Evolutionary conservation across 2,113 vertebrate species (phyloP), one percentile per base, ranked within the genome.

Genomic region (Rhynchomys soricoides): DNA sequence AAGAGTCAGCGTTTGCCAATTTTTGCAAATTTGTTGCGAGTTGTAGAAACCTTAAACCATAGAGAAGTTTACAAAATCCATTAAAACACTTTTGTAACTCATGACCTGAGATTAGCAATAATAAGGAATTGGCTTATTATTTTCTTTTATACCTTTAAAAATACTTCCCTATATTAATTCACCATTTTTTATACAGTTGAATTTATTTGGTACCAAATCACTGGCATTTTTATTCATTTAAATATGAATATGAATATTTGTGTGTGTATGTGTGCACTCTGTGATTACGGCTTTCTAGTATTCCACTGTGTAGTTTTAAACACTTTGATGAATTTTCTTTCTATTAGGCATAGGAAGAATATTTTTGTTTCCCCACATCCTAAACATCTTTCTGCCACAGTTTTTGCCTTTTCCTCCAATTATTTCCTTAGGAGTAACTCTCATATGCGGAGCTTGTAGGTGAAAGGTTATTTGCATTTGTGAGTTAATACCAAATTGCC

Each of bases 341-440:
- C 57, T 85, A 62, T 52, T 31, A 4, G 81, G 70, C 3, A n/a
- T 66, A 86, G 24, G 81, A 89, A 52, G 59, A 89, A 43, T 70
- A 15, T 9, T 89, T 92, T 86, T 12, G 62, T 79, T 96, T 88
- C 81, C 48, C 29, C 52, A 40, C 52, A 16, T 91, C 70, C 43
- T 43, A 59, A 66, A 96, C 10, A 70, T 89, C 78, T 96, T 92
- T 90, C 55, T 86, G 74, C 45, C 50, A 91, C 89, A 16, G 19
- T 78, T 86, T 97, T 82, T 97, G 77, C 19, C 50, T 94, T 96
- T 34, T 96, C 77, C 52, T 86, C 78, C 93, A 97, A 96, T 97
- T 97, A 97, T 95, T 95, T 96, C 78, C 43, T 92, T 93, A 87
- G 89, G 71, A 94, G 92, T 82, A 94, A 97, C 86, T 95, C 74